Base-by-base conservation (phyloP, 2,113 vertebrate genomes). In the Stegastes partitus region DNA sequence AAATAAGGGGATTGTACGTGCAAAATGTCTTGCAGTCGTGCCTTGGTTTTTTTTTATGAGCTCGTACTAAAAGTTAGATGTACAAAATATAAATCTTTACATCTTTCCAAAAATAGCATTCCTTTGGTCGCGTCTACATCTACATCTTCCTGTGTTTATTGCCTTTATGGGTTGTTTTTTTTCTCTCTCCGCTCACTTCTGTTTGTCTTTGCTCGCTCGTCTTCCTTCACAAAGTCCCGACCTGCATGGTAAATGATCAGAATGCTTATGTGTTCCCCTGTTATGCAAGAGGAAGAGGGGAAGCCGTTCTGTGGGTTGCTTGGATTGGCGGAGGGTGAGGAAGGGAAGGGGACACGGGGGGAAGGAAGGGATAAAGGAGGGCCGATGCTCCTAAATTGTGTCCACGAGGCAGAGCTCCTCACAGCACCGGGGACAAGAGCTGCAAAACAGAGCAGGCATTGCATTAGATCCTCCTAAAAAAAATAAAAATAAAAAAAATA, bases 81-180 rank as follows among this genome's bases (percentile, higher is more conserved):
- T 84, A 82, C 53, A 89, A 92, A 89, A 92, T 88, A 88, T 83
- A 91, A 87, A 87, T 86, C 49, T 87, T 92, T 79, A 86, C 68
- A 82, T 86, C 18, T 82, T 76, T 72, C 76, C 69, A 88, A 88
- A 91, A 86, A 92, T 86, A 86, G 81, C 53, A 63, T 81, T 88
- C 70, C 77, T 87, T 90, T 87, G 73, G 75, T 85, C 64, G 70
- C 57, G 57, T 77, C 78, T 70, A 71, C 64, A 80, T 68, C 53
- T 51, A 64, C 63, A 61, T 80, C 57, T 77, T 81, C 26, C 18
- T 71, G 53, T 78, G 23, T 78, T 87, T 90, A 83, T 88, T 89
- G 78, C 85, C 71, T 86, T 64, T 73, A 28, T 58, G 15, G 4
- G 1, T 42, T 42, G 3, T 10, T n/a, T 56, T 42, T 34, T 34